Percentiles rank a stretch among this genome's conserved stretches.
Conservation (phyloP, 2,113 vertebrate species). For the Rhinolophus ferrumequinum region DNA sequence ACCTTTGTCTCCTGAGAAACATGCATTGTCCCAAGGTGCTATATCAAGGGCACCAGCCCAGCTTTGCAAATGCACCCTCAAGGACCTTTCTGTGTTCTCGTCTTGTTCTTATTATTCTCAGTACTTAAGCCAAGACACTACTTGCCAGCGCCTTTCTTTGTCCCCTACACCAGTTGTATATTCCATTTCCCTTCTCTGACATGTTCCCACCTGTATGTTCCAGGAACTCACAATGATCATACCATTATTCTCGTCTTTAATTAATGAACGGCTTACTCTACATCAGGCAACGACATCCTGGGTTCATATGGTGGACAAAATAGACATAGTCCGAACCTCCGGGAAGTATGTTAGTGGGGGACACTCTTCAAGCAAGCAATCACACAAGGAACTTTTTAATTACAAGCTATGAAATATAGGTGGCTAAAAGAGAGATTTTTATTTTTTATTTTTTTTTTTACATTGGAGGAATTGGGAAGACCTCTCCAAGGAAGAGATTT, state of each 20-base stretch:
- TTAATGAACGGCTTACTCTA: not conserved
- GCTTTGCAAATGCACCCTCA: not conserved
- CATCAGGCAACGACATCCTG: not conserved
- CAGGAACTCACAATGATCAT: not conserved
- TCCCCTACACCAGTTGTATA: not conserved
- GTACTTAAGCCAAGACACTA: not conserved
- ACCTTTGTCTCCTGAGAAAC: no score
- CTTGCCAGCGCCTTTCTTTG: not conserved
- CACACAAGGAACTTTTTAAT: not conserved
- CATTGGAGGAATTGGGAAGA: not conserved
- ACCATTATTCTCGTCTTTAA: not conserved
- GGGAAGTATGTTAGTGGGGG: not conserved
- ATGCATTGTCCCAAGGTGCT: no score
- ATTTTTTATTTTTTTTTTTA: not conserved
- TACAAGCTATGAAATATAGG: not conserved
- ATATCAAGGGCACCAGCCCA: not conserved
- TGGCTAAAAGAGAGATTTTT: not conserved
- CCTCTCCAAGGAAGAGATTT: not conserved
- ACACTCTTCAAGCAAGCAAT: not conserved
- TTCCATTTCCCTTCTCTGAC: not conserved
- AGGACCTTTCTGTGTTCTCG: not conserved
- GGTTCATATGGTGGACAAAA: not conserved
- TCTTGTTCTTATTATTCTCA: not conserved
- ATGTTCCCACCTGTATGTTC: not conserved
- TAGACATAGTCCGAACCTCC: accelerated